phyloP scores from a whole-genome alignment of 2,797 vertebrate genomes.

The Aphelocoma californica region DNA sequence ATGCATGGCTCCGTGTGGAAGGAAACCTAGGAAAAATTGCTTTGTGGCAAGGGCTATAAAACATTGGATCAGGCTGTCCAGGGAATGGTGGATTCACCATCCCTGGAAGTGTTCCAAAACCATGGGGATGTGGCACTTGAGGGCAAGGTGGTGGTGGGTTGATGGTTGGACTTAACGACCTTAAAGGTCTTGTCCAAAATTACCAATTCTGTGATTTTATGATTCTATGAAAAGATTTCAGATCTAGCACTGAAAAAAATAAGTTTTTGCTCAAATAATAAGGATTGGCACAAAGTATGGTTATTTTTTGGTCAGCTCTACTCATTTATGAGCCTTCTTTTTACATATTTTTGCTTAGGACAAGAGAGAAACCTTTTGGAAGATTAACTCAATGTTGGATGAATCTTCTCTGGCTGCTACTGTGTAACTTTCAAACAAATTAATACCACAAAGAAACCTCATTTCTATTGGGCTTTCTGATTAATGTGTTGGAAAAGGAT shows the following conservation, averaged over 20 bases:
- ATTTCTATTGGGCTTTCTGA: background rate
- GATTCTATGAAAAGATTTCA: background rate
- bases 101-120: background rate
- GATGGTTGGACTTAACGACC: background rate
- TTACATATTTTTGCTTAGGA: background rate
- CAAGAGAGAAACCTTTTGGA: background rate
- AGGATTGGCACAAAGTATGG: background rate
- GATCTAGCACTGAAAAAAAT: background rate
- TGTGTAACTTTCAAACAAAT: background rate
- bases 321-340: background rate
- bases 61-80: background rate
- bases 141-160: background rate
- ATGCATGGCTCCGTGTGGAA: background rate
- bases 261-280: background rate
- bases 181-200: background rate
- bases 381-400: background rate
- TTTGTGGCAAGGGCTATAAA: background rate
- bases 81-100: background rate
- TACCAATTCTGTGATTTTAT: accelerated
- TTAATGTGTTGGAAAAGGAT: background rate
- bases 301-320: background rate
- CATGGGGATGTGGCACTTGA: background rate
- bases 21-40: background rate
- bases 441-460: background rate
- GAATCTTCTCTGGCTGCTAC: background rate